phyloP scores from a whole-genome alignment of 1,140 invertebrate genomes.

The Rhysida immarginata region DNA sequence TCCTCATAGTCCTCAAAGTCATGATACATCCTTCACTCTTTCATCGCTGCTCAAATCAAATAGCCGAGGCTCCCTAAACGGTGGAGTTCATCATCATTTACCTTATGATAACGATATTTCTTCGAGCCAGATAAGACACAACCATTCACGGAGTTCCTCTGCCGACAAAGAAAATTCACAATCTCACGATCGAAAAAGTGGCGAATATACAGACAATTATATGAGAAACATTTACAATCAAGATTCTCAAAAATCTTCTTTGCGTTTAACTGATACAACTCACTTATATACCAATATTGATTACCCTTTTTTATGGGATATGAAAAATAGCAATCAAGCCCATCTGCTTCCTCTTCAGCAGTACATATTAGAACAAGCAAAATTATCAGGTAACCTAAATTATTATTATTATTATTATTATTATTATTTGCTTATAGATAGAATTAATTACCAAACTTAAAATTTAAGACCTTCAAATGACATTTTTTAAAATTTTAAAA shows the following conservation, averaged over 20 bases:
- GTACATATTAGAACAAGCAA: conserved; percentile 63
- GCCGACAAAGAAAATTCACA: conserved; percentile 11
- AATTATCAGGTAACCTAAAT: conserved; percentile 27
- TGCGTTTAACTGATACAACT: conserved; percentile 9
- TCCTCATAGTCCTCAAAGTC: not conserved
- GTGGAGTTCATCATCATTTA: not conserved
- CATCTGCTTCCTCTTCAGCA: conserved; percentile 68
- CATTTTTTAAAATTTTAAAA: no score
- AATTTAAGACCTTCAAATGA: no score
- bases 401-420: conserved; percentile 1
- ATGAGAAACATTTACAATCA: conserved; percentile 1
- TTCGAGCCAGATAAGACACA: not conserved
- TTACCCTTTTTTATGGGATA: conserved; percentile 29
- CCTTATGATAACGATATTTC: not conserved
- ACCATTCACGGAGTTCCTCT: conserved; percentile 4
- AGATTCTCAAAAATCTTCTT: not conserved
- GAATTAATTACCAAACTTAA: no score
- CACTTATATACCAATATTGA: conserved; percentile 58
- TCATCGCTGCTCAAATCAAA: conserved; percentile 20
- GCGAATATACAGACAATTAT: conserved; percentile 5
- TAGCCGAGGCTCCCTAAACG: conserved; percentile 20
- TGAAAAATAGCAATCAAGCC: conserved; percentile 38
- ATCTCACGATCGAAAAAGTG: conserved; percentile 8
- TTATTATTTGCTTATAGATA: no score
- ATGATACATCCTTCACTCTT: conserved; percentile 12